phyloP scores from a whole-genome alignment of 2,797 vertebrate species.

The Cichlasoma orientale region DNA sequence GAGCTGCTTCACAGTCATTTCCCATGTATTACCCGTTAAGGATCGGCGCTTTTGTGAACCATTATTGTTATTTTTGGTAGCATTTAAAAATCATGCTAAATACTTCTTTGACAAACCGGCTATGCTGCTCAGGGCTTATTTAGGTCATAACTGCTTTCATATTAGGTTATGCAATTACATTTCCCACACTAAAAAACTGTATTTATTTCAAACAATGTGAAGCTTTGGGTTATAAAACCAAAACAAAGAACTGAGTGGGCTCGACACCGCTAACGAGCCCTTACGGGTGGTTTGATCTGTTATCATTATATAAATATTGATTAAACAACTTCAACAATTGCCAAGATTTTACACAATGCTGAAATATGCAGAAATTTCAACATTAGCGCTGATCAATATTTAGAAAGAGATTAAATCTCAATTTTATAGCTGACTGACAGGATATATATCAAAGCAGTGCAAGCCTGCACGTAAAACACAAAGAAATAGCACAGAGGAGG shows the following conservation, averaged over 20 bases:
- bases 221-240: not conserved
- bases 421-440: not conserved
- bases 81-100: fast-evolving
- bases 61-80: not conserved
- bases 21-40: not conserved
- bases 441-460: not conserved
- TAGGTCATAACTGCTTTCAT: not conserved
- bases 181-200: no score
- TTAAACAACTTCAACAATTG: not conserved
- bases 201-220: no score
- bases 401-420: not conserved
- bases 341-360: not conserved
- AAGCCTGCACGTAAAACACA: not conserved
- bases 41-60: not conserved
- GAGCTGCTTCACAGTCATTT: not conserved
- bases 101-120: not conserved
- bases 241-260: not conserved
- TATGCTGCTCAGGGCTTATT: not conserved
- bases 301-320: not conserved
- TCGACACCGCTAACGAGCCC: not conserved
- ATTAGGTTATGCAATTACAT: not conserved
- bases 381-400: not conserved
- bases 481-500: slow-evolving; percentile 7
- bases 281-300: not conserved
- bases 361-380: not conserved